Evolutionary conservation across 1,140 invertebrate genomes (phyloP), one percentile per base, ranked within the genome.

Genomic region (Magallana gigas): DNA sequence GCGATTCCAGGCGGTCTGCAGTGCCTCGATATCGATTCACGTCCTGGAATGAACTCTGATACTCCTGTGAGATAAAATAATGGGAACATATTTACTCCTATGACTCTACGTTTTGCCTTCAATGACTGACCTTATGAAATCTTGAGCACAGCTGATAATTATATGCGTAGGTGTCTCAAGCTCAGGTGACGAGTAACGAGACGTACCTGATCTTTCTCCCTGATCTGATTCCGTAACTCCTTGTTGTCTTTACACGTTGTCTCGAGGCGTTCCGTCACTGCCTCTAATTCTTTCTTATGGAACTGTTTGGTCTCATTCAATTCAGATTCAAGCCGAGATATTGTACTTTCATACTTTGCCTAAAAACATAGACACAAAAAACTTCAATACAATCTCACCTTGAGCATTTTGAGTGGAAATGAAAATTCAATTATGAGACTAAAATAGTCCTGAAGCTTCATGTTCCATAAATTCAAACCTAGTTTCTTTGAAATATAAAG

Each of bases 341-440:
- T 92, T 12, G 89, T 92, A 76, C 91, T 92, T 57, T 93, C 92
- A 87, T 92, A 91, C 86, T 94, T 94, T 18, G 92, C 93, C 93
- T 94, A 23, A 11, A 88, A 86, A 83, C 23, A 82, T 3, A 16
- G 14, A 0, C 14, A 16, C 62, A 48, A 48, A 48, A 48, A 48
- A 2, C 36, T 48, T 4, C 1, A 36, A 48, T 48, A 48, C 36
- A 5, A 48, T 48, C 36, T 48, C 36, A 48, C 5, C 1, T 48
- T 48, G 36, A 48, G 36, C 36, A 48, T 5, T 48, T 48, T 48
- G 36, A 48, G 36, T 48, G 36, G 36, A 48, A 48, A 48, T 48
- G 36, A 48, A 48, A 48, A 48, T 48, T 48, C 36, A 48, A 48
- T 48, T 48, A 2, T 48, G 36, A 48, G 36, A 48, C 36, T 48